phyloP scores from a whole-genome alignment of 1,140 invertebrate species.

The Antheraea mylitta region DNA sequence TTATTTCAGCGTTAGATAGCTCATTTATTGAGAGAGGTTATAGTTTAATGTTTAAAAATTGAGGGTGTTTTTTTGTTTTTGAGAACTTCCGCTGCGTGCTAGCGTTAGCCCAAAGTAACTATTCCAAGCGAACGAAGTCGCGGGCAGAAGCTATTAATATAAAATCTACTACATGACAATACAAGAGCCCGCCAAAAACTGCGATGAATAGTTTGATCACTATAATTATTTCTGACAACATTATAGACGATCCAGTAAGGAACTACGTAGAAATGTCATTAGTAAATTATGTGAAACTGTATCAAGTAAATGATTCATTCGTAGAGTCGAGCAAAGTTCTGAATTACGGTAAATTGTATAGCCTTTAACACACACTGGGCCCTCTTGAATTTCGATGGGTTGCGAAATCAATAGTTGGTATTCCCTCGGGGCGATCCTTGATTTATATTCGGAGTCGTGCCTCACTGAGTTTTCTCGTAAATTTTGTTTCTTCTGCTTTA shows the following conservation, averaged over 20 bases:
- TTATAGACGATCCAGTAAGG: not conserved
- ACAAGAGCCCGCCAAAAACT: too few species aligned
- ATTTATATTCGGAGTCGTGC: not conserved
- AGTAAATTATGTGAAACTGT: not conserved
- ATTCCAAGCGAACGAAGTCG: too few species aligned
- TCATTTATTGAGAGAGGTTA: too few species aligned
- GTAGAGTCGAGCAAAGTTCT: not conserved
- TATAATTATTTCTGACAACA: not conserved
- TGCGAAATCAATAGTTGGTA: conserved; percentile 1
- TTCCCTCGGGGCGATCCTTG: not conserved
- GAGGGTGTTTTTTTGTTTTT: too few species aligned
- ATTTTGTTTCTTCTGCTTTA: conserved; percentile 3
- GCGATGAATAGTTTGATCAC: too few species aligned
- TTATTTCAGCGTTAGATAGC: too few species aligned
- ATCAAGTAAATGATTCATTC: not conserved
- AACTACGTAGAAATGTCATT: not conserved
- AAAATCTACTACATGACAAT: too few species aligned
- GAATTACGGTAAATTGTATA: not conserved
- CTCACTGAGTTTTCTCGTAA: conserved; percentile 2
- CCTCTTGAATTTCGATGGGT: not conserved
- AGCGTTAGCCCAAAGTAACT: too few species aligned
- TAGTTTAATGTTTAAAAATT: too few species aligned
- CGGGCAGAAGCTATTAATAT: too few species aligned
- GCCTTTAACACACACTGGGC: not conserved
- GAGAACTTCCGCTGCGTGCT: too few species aligned